These are phyloP conservation scores for Lates japonicus DNA, from an alignment of 2,797 vertebrate genomes.

Conservation along the genomic window DNA sequence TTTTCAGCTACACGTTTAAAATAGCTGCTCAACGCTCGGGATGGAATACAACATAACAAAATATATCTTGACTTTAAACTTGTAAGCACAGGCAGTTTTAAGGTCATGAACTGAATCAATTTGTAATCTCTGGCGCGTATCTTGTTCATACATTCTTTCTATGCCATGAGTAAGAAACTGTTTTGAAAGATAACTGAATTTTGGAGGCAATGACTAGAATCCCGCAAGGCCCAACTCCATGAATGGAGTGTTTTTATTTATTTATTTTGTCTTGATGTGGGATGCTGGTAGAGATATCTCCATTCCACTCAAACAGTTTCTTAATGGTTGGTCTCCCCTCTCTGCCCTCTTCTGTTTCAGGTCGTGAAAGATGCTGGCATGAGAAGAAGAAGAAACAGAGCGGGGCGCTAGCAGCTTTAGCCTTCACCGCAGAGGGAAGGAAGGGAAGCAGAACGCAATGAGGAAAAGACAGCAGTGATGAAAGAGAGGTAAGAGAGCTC, in stretches of 20 bases:
- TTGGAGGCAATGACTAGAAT: slow-evolving; percentile 21
- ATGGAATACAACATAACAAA: slow-evolving; percentile 7
- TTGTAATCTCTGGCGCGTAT: slow-evolving; percentile 4
- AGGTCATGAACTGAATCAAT: not conserved
- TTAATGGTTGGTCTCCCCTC: too few relatives aligned
- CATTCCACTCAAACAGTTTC: too few relatives aligned
- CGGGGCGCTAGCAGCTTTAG: too few relatives aligned
- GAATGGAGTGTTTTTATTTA: slow-evolving; percentile 31
- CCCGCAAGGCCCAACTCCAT: not conserved
- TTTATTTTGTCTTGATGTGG: not conserved
- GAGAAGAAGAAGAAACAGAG: too few relatives aligned
- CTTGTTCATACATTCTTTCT: slow-evolving; percentile 28
- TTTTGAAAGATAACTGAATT: slow-evolving; percentile 39
- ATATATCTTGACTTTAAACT: slow-evolving; percentile 2
- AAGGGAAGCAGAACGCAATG: slow-evolving; percentile 17
- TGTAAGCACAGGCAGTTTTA: not conserved
- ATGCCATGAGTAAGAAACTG: not conserved
- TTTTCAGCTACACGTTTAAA: not conserved
- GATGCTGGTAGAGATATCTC: too few relatives aligned
- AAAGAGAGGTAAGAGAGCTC: slow-evolving; percentile 66
- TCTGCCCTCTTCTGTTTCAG: too few relatives aligned
- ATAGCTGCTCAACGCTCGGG: not conserved
- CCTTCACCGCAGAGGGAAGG: not conserved
- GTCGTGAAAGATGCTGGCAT: too few relatives aligned
- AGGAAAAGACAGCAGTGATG: slow-evolving; percentile 52